Evolutionary conservation across 2,888 invertebrate genomes (phyloP), one percentile per base, ranked within the genome.

Genomic region (Luffia ferchaultella): DNA sequence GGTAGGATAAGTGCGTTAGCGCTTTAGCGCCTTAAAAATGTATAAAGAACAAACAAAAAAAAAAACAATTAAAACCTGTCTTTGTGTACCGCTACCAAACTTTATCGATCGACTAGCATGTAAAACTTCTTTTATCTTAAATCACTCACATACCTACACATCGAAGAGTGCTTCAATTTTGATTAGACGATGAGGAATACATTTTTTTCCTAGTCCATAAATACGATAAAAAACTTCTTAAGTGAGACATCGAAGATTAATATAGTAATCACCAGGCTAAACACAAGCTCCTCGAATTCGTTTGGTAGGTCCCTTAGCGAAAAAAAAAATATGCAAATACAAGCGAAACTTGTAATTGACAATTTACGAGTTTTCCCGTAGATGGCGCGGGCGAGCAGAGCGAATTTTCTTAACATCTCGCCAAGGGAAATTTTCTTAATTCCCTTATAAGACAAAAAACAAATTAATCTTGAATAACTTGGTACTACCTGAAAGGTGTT

Each of bases 301-400:
- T 50, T 53, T 50, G 46, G 50, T 20, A 19, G 45, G 40, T 16
- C 17, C 45, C 51, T 54, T 7, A 30, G 30, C 30, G 30, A 30
- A 30, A 30, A 54, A 57, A 53, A 52, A 53, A 53, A 55, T 45
- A 51, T 50, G 58, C 52, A 57, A 65, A 62, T 56, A 55, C 53
- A 54, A 16, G 58, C 55, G 54, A 53, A 67, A 68, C 55, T 67
- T 64, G 49, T 63, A 63, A 68, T 68, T 69, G 64, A 58, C 64
- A 68, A 69, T 67, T 65, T 67, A 59, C 53, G 60, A 62, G 61
- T 62, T 60, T 54, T 56, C 30, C 1, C n/a, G 20, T 16, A 30
- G 30, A 15, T n/a, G 30, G 17, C 20, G 7, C 19, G 2, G 18
- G 46, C 46, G 30, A 12, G 3, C 3, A 12, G 30, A 30, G 12